Conservation (phyloP, 2,113 vertebrate species). For the Theristicus caerulescens region DNA sequence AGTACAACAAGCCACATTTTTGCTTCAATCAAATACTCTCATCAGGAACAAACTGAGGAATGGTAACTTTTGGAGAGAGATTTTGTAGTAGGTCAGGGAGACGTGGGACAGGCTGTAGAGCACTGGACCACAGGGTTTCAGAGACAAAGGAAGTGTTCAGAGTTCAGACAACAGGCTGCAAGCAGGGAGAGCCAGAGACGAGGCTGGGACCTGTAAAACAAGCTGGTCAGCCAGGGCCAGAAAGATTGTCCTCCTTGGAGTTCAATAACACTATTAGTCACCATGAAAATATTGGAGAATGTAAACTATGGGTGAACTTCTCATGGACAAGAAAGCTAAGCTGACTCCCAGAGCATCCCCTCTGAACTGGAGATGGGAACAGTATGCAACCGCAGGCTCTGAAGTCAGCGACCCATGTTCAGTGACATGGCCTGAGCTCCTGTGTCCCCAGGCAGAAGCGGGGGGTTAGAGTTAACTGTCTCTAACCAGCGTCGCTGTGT, state of each 20-base stretch:
- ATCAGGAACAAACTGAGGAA: neutral
- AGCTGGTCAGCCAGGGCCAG: neutral
- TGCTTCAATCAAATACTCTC: neutral
- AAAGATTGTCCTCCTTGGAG: neutral
- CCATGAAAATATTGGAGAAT: neutral
- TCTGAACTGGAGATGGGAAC: neutral
- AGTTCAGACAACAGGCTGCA: neutral
- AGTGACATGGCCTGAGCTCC: neutral
- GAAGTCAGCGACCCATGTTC: neutral
- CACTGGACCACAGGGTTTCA: neutral
- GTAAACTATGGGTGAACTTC: conserved; percentile 2
- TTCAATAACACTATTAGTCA: conserved; percentile 36
- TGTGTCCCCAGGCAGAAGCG: neutral
- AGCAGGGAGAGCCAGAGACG: neutral
- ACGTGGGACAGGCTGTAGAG: neutral
- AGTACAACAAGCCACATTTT: neutral
- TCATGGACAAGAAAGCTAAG: neutral
- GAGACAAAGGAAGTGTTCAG: neutral
- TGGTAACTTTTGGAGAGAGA: neutral
- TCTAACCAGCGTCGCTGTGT: neutral
- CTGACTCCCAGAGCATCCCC: neutral
- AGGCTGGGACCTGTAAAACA: neutral
- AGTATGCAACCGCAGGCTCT: neutral
- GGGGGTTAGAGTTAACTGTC: neutral
- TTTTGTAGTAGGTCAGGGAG: neutral